A percentile compares a stretch with the other conserved stretches of the same genome.
Evolutionary conservation across 2,113 vertebrate species (phyloP).

Genomic region (Atractosteus spatula): DNA sequence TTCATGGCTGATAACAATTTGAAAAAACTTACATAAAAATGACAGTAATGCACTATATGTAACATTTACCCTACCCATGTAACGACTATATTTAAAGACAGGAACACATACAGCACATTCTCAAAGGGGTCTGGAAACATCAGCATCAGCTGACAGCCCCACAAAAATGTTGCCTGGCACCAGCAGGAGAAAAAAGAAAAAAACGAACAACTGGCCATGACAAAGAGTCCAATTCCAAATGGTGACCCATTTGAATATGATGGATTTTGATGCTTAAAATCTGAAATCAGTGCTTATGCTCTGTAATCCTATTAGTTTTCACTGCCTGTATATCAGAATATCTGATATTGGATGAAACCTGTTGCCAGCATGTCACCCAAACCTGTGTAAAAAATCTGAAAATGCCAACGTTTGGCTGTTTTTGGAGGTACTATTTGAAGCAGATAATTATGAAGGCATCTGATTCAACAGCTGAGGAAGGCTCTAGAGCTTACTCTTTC

Average conservation of each 20-base stretch:
- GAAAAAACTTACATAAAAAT: not conserved
- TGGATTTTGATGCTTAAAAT: conserved; percentile 1
- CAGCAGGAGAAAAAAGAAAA: not conserved
- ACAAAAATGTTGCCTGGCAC: not conserved
- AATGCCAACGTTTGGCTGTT: too few species aligned
- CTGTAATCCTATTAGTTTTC: not conserved
- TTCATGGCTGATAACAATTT: conserved; percentile 30
- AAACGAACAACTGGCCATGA: not conserved
- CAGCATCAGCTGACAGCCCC: not conserved
- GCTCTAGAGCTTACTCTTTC: too few species aligned
- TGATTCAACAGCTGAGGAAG: too few species aligned
- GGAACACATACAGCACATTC: not conserved
- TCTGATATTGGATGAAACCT: not conserved
- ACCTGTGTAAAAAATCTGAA: not conserved
- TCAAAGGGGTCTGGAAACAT: not conserved
- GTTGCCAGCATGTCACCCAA: not conserved
- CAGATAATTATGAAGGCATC: too few species aligned
- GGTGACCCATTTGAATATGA: conserved; percentile 1
- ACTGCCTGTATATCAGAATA: not conserved
- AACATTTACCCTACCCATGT: not conserved
- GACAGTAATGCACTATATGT: too few species aligned
- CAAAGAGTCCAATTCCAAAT: not conserved
- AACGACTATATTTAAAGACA: not conserved
- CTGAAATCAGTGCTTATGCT: conserved; percentile 7
- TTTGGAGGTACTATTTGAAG: too few species aligned